Conservation (phyloP, 2,888 invertebrate species). For the Drosophila demipolita region DNA sequence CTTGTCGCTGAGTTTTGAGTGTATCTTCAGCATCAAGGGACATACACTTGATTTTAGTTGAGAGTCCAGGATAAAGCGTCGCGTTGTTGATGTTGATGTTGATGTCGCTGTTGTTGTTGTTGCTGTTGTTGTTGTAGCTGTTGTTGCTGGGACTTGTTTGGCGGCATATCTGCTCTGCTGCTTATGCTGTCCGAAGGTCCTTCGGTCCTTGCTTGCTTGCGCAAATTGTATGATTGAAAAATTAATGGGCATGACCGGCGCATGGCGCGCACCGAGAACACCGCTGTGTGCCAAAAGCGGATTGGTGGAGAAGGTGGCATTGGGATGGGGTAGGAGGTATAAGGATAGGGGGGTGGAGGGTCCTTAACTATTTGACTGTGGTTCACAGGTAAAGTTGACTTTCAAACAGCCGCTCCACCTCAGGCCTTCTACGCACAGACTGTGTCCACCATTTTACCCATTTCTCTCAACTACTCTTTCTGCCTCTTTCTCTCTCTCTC, state of each 20-base stretch:
- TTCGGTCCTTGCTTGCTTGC: constrained; percentile 40
- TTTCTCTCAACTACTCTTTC: not conserved
- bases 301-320: not conserved
- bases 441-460: not conserved
- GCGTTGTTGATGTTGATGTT: not conserved
- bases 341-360: not conserved
- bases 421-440: constrained; percentile 33
- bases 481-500: not conserved
- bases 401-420: constrained; percentile 1
- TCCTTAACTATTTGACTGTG: constrained; percentile 41
- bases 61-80: constrained; percentile 48
- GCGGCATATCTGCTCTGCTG: constrained; percentile 29
- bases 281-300: not conserved
- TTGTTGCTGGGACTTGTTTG: constrained; percentile 18
- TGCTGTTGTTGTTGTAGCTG: constrained; percentile 27
- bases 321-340: not conserved
- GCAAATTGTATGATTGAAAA: constrained; percentile 82
- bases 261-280: constrained; percentile 8
- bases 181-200: constrained; percentile 21
- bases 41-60: constrained; percentile 75
- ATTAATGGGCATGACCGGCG: constrained; percentile 73
- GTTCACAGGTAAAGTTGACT: constrained; percentile 40
- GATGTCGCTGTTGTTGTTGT: constrained; percentile 26
- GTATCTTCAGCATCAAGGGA: constrained; percentile 73
- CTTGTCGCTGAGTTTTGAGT: constrained; percentile 60